Conservation (phyloP, 2,113 vertebrate genomes). For the Tamias sibiricus region DNA sequence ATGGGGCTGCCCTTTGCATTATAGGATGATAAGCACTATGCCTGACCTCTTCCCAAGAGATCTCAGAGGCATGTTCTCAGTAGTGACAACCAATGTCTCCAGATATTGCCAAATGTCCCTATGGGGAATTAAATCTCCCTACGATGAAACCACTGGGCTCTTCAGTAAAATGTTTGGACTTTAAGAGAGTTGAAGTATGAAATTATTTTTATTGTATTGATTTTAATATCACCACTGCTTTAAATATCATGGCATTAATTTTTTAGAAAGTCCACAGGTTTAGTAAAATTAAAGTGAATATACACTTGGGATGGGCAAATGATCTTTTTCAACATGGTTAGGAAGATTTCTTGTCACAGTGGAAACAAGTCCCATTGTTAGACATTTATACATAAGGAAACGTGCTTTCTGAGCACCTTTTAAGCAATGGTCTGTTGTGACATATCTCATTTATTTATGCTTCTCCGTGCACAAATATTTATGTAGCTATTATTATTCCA, state of each 20-base stretch:
- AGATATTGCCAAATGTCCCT: not conserved
- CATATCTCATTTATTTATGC: not conserved
- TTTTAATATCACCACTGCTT: not conserved
- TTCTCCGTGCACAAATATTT: not conserved
- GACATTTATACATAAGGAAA: not conserved
- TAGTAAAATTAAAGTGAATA: not conserved
- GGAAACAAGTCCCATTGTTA: not conserved
- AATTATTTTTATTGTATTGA: not conserved
- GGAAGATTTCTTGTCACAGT: not conserved
- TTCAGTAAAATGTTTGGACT: not conserved
- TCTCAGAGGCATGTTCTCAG: not conserved
- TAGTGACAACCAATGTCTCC: not conserved
- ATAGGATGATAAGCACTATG: not conserved
- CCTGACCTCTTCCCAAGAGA: not conserved
- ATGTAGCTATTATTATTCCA: not conserved
- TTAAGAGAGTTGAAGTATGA: not conserved
- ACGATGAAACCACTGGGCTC: not conserved
- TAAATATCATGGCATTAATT: not conserved
- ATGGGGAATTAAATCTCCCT: not conserved
- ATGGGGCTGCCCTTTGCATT: not conserved
- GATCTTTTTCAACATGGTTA: not conserved
- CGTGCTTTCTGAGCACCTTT: not conserved
- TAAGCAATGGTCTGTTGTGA: not conserved
- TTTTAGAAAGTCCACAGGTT: not conserved
- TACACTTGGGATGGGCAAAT: not conserved